Base-by-base conservation (phyloP, 2,888 invertebrate species). In the Criorhina ranunculi region DNA sequence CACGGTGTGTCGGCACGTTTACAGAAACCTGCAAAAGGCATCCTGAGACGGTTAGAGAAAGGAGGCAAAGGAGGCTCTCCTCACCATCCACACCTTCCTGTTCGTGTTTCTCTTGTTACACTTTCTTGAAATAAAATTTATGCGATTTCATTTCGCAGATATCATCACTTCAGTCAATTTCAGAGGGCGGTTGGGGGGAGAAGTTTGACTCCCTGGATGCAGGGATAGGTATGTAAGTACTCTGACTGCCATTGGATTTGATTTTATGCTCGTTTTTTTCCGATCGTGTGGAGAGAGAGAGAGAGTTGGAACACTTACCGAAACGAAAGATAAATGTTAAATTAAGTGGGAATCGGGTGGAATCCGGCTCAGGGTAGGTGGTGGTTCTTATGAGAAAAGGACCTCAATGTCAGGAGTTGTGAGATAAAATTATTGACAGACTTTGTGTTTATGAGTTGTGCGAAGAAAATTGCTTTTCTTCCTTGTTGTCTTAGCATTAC, bases 91-190 rank as follows among this genome's bases (percentile, higher is more conserved):
- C 44, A n/a, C n/a, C 19, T 17, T 72, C 60, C 60, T 19, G 40
- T 72, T 72, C 60, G 15, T 81, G 75, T 75, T 75, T 59, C 60
- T 60, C 60, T 15, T 81, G 75, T 75, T 69, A 51, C 64, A 55
- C 57, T 70, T 64, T 57, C 62, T 35, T 49, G 33, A 49, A 79
- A 79, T 80, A 75, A 85, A 80, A 85, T 85, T 80, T 85, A 85
- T 85, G 83, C 62, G 83, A 85, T 80, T 85, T 80, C 79, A 85
- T 85, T 85, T 80, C 69, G 66, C 44, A 85, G 83, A 85, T 85
- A 85, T 80, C 83, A 85, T 75, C 80, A 69, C 83, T 85, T 79
- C 64, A 85, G 83, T 85, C 83, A 69, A 80, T 85, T 75, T 83
- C 37, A n/a, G n/a, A n/a, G n/a, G n/a, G n/a, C n/a, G n/a, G n/a